These are phyloP conservation scores for Mythimna ferrago DNA, from an alignment of 2,888 invertebrate genomes.

Conservation along the genomic window DNA sequence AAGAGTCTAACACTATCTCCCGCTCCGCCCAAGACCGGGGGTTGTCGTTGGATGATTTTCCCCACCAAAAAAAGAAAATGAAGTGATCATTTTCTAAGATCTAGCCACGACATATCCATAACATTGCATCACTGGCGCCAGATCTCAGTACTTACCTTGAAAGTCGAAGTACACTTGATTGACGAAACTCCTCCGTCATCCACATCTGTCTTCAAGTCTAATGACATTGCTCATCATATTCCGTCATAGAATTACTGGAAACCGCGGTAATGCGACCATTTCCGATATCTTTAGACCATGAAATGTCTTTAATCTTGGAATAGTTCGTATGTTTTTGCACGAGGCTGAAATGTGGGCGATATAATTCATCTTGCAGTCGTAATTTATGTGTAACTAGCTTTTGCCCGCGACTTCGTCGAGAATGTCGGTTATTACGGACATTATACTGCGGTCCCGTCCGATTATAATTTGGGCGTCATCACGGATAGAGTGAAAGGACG, in stretches of 20 bases:
- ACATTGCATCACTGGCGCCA: conserved; percentile 7
- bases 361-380: conserved; percentile 5
- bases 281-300: conserved; percentile 30
- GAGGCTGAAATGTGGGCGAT: conserved; percentile 37
- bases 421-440: too few relatives aligned
- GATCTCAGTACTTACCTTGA: conserved; percentile 3
- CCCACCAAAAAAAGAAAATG: too few relatives aligned
- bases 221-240: conserved; percentile 27
- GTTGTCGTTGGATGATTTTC: too few relatives aligned
- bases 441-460: too few relatives aligned
- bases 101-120: not conserved
- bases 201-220: conserved; percentile 14
- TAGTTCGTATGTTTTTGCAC: conserved; percentile 48
- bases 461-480: too few relatives aligned
- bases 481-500: too few relatives aligned
- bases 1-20: too few relatives aligned
- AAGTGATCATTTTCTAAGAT: not conserved
- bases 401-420: too few relatives aligned
- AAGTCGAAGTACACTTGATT: conserved; percentile 1
- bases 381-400: conserved; percentile 1
- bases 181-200: conserved; percentile 34
- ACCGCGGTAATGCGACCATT: conserved; percentile 18
- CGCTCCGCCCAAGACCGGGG: too few relatives aligned
- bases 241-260: conserved; percentile 10
- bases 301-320: conserved; percentile 51